Base-by-base conservation (phyloP, 2,113 vertebrate genomes). In the Lepisosteus osseus region DNA sequence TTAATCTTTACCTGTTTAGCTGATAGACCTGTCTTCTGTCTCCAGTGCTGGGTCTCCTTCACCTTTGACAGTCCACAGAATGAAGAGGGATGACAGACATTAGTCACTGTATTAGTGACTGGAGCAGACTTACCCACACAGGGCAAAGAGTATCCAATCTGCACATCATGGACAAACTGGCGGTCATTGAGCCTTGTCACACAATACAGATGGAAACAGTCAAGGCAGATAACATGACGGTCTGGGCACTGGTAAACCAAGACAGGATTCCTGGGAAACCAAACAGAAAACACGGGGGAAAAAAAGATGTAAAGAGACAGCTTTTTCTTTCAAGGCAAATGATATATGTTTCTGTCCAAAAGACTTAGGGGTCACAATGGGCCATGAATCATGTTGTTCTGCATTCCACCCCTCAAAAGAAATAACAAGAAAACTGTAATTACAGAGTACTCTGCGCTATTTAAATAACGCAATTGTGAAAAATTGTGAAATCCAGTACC, bases 201-300 rank as follows among this genome's bases (percentile, higher is more conserved):
- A 64, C 94, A 95, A 82, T 97, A 98, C 54, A 92, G 45, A 57
- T 88, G 89, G 90, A 98, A 97, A 71, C 96, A 98, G 78, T 96
- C 94, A 3, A 97, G 74, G 83, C 96, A 98, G 76, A 97, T 95
- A 72, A 97, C 95, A 3, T 98, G 96, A 71, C 89, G 95, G 68
- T 91, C 86, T 0, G 77, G 42, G 13, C 96, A 98, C 71, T 92
- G 93, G 82, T 95, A 94, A 68, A 97, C 93, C 77, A 97, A 85
- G 64, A 98, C 95, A 0, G 94, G 91, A 45, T 83, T 94, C 87
- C 95, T 98, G 80, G 65, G 67, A 69, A 73, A 54, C 0, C 3
- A 0, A n/a, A 73, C 69, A 15, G 69, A 9, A 68, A 17, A 72
- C 29, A 54, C 44, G 54, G 47, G 5, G 47, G 1, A 51, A 5